Evolutionary conservation across 2,113 vertebrate species (phyloP).

Genomic region (Psilopsiagon aymara): DNA sequence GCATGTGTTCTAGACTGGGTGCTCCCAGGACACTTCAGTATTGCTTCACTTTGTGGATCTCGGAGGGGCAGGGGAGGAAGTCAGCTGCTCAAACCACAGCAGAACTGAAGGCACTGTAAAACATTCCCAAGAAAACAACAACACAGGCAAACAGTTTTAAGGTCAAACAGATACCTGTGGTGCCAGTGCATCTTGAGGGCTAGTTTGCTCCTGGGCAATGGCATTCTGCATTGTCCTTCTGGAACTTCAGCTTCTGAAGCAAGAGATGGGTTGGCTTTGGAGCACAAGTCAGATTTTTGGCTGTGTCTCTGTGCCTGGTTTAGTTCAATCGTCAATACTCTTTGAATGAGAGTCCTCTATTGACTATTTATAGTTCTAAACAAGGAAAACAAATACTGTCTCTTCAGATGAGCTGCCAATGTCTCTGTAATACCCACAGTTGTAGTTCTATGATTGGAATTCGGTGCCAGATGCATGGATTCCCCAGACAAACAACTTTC

Average conservation of each 20-base stretch:
- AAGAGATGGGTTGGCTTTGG: neutral
- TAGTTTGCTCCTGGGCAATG: neutral
- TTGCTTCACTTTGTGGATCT: neutral
- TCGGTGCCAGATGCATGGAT: conserved; percentile 64
- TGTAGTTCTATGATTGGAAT: conserved; percentile 29
- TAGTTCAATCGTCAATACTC: conserved; percentile 12
- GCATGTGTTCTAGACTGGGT: neutral
- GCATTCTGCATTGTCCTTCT: neutral
- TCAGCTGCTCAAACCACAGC: neutral
- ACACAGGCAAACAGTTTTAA: neutral
- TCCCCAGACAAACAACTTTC: conserved; percentile 59
- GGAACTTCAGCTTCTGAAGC: neutral
- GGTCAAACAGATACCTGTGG: rapidly evolving
- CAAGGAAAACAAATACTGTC: conserved; percentile 63
- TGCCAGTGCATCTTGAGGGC: neutral
- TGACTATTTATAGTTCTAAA: conserved; percentile 60
- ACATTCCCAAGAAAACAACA: neutral
- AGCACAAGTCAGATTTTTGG: neutral
- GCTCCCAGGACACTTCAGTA: neutral
- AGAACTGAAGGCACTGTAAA: neutral
- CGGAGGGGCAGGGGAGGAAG: neutral
- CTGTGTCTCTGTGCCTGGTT: neutral
- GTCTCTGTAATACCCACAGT: conserved; percentile 27
- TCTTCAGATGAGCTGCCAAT: conserved; percentile 57
- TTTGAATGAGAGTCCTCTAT: conserved; percentile 38